Evolutionary conservation across 1,140 invertebrate species (phyloP).

Genomic region (Papilio polytes): DNA sequence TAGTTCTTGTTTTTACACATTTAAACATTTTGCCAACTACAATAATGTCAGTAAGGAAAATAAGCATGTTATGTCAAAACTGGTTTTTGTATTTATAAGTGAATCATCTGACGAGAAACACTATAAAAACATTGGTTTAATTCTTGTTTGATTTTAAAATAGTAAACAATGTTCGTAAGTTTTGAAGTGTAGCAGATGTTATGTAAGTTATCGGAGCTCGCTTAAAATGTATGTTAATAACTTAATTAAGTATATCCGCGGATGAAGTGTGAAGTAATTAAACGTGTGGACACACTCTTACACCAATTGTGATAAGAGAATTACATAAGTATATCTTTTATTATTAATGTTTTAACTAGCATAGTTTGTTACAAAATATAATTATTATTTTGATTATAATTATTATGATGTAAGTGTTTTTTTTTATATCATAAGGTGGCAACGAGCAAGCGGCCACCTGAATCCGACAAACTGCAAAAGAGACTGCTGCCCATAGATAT

Average conservation of each 20-base stretch:
- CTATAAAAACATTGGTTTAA: too few species aligned
- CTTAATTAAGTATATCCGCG: background rate
- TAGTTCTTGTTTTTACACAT: background rate
- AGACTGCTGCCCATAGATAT: too few species aligned
- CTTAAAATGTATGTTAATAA: background rate
- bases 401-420: too few species aligned
- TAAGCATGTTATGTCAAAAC: background rate
- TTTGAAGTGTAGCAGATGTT: background rate
- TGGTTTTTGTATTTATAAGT: background rate
- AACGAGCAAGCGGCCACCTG: too few species aligned
- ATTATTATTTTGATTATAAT: too few species aligned
- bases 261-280: background rate
- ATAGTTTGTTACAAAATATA: background rate
- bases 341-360: background rate
- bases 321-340: background rate
- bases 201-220: background rate
- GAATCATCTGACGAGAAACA: too few species aligned
- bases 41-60: background rate
- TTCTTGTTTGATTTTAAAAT: too few species aligned
- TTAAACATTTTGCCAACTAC: background rate
- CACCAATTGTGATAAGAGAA: background rate
- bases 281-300: background rate
- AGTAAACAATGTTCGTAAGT: too few species aligned
- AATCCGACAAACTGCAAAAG: too few species aligned
- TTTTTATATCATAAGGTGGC: too few species aligned